phyloP scores from a whole-genome alignment of 2,113 vertebrate genomes.

The Seriola rivoliana region DNA sequence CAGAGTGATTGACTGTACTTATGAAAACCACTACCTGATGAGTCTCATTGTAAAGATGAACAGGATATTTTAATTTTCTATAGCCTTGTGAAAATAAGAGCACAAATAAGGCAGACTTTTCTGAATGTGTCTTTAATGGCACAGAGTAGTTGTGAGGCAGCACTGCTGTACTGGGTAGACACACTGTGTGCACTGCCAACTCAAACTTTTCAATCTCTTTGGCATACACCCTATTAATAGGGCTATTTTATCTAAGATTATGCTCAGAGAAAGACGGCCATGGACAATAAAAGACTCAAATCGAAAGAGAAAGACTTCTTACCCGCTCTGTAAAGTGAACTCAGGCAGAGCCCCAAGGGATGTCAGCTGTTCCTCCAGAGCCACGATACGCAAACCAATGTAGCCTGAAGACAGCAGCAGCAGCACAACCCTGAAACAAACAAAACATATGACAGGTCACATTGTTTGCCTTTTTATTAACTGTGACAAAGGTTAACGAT shows the following conservation, averaged over 20 bases:
- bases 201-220: background rate
- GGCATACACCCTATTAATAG: background rate
- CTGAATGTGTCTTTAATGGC: background rate
- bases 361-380: conserved; percentile 88
- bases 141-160: background rate
- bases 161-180: background rate
- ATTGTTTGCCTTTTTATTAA: background rate
- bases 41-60: background rate
- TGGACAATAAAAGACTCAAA: background rate
- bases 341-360: conserved; percentile 81
- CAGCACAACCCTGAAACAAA: conserved; percentile 83
- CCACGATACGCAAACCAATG: conserved; percentile 88
- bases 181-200: background rate
- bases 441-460: background rate
- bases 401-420: conserved; percentile 90
- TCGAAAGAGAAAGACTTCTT: conserved; percentile 19
- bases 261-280: background rate
- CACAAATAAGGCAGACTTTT: background rate
- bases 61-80: background rate
- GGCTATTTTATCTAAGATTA: background rate
- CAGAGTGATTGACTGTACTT: background rate
- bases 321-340: conserved; percentile 83
- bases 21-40: background rate
- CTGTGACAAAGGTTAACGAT: background rate
- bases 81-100: no score